These are phyloP conservation scores for Naja naja DNA, from an alignment of 2,113 vertebrate genomes.

Conservation along the genomic window DNA sequence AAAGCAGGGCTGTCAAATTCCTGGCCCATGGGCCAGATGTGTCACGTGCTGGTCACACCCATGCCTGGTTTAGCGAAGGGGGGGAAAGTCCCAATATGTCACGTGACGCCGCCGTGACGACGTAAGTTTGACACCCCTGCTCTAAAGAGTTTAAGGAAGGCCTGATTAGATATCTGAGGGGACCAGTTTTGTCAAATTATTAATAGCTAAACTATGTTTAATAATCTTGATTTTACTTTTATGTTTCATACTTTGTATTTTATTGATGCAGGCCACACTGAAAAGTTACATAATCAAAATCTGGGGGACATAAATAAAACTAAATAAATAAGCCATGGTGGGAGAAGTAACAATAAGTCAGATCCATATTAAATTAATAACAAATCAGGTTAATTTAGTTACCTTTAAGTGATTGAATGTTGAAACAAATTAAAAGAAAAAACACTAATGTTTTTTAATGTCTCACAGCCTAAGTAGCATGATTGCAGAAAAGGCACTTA, in stretches of 20 bases:
- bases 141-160: neutral
- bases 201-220: neutral
- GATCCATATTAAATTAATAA: neutral
- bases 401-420: neutral
- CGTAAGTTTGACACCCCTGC: no score
- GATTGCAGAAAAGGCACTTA: neutral
- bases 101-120: no score
- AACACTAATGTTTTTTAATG: neutral
- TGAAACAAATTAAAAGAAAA: neutral
- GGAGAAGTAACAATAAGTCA: neutral
- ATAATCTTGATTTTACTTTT: neutral
- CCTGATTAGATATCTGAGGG: neutral
- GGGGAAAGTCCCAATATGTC: no score
- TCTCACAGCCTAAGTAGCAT: neutral
- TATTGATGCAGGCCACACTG: neutral
- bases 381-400: neutral
- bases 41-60: no score
- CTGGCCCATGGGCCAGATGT: no score
- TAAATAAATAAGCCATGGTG: neutral
- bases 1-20: neutral
- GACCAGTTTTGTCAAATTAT: neutral
- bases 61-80: no score
- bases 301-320: neutral
- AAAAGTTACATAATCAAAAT: neutral
- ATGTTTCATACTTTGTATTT: neutral